A percentile compares a stretch with the other conserved stretches of the same genome.
Conservation (phyloP, 2,113 vertebrate species). For the Tinamus guttatus region DNA sequence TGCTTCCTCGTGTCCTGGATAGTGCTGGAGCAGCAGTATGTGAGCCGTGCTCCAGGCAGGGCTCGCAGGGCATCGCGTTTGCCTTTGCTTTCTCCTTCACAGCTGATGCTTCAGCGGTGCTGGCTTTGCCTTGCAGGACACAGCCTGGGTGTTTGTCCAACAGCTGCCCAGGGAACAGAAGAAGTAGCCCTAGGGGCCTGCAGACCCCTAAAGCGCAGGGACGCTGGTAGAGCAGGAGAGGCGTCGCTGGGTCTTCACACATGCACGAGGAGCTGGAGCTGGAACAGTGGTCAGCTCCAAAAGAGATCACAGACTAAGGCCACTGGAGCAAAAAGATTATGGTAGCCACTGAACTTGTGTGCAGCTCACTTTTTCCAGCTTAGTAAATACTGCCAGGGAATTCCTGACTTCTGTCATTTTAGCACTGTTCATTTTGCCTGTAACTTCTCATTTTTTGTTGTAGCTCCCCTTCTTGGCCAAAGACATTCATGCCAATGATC, state of each 20-base stretch:
- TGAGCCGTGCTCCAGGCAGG: neutral
- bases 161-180: neutral
- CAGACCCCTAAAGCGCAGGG: neutral
- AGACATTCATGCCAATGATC: neutral
- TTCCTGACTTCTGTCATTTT: neutral
- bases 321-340: neutral
- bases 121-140: neutral
- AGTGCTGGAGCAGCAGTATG: neutral
- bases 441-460: neutral
- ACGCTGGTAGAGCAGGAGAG: neutral
- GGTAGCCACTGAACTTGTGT: neutral
- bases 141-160: neutral
- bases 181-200: neutral
- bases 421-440: neutral
- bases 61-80: accelerated
- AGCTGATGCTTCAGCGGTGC: neutral
- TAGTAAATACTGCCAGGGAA: neutral
- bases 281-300: neutral
- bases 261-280: neutral
- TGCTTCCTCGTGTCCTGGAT: neutral
- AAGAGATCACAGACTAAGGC: accelerated
- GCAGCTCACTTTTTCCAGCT: accelerated
- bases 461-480: neutral
- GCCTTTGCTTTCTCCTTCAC: conserved; percentile 3
- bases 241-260: accelerated